Evolutionary conservation across 2,888 invertebrate genomes (phyloP).

Genomic region (Stenurella melanura): DNA sequence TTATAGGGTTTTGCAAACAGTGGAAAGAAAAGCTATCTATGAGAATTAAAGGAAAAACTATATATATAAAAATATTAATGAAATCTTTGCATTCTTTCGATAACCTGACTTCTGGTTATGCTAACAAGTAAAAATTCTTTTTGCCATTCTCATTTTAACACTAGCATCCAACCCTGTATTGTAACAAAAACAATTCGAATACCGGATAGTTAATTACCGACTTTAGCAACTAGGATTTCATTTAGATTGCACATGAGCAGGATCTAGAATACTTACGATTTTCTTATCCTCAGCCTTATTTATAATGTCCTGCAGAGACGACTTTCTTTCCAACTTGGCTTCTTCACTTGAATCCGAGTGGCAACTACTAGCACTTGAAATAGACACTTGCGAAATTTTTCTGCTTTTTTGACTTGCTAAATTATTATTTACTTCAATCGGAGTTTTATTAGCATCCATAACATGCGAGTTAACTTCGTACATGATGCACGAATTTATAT

Average conservation of each 20-base stretch:
- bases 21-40: too few species aligned
- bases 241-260: not conserved
- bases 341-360: slow-evolving; percentile 64
- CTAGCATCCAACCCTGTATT: too few species aligned
- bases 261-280: slow-evolving; percentile 43
- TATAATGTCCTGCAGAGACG: slow-evolving; percentile 48
- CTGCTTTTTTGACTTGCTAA: slow-evolving; percentile 21
- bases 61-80: too few species aligned
- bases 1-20: too few species aligned
- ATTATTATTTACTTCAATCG: slow-evolving; percentile 36
- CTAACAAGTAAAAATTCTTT: too few species aligned
- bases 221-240: not conserved
- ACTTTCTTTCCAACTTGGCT: slow-evolving; percentile 43
- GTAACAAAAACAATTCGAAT: too few species aligned
- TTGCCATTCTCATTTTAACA: too few species aligned
- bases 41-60: too few species aligned
- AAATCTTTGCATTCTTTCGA: too few species aligned
- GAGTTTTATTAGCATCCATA: slow-evolving; percentile 1
- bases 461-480: slow-evolving; percentile 17
- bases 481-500: slow-evolving; percentile 19
- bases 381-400: slow-evolving; percentile 56
- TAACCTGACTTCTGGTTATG: too few species aligned
- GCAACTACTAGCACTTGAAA: slow-evolving; percentile 64
- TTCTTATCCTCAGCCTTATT: slow-evolving; percentile 49
- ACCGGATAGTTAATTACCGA: too few species aligned